phyloP scores from a whole-genome alignment of 2,113 vertebrate genomes.

The Lophura nycthemera region DNA sequence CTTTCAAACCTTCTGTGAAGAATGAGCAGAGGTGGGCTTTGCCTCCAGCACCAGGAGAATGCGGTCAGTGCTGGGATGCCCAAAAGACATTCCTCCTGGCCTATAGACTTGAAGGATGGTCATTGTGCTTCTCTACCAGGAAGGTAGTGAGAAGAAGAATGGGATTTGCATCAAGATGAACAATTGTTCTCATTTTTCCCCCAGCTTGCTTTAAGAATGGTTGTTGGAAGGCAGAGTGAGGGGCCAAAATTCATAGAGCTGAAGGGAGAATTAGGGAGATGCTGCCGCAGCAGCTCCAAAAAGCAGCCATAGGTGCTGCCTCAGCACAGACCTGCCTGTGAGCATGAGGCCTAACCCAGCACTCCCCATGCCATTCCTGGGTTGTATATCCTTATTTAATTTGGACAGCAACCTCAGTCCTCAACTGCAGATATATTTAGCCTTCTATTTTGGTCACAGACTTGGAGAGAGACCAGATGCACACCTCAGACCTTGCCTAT shows the following conservation, averaged over 20 bases:
- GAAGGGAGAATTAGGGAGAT: not conserved
- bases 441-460: slow-evolving; percentile 21
- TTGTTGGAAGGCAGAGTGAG: not conserved
- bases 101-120: not conserved
- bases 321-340: not conserved
- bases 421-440: slow-evolving; percentile 8
- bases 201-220: not conserved
- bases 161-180: not conserved
- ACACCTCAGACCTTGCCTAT: slow-evolving; percentile 25
- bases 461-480: slow-evolving; percentile 22
- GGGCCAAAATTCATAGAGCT: not conserved
- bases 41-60: not conserved
- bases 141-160: not conserved
- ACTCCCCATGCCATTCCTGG: not conserved
- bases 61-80: not conserved
- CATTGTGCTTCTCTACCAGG: not conserved
- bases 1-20: not conserved
- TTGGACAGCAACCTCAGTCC: slow-evolving; percentile 14
- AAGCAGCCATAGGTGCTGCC: not conserved
- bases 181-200: not conserved
- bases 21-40: not conserved
- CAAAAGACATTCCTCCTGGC: not conserved
- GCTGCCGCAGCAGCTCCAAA: not conserved
- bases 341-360: not conserved
- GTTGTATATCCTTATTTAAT: not conserved